A percentile compares a stretch with the other conserved stretches of the same genome.
phyloP scores from a whole-genome alignment of 1,140 invertebrate species.

The Radopholus similis region DNA sequence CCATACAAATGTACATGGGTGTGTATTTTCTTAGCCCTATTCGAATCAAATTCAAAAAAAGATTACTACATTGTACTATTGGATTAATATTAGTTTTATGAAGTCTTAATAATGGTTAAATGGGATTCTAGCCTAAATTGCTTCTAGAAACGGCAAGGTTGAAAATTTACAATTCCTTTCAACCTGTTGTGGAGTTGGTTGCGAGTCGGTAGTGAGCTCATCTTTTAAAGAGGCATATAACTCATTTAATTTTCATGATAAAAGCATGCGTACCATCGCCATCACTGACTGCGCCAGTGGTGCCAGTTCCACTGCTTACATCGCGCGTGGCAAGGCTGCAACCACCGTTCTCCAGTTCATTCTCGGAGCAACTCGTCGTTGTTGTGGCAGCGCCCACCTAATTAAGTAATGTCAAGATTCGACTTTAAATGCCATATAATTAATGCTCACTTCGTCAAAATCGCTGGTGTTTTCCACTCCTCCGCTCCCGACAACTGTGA shows the following conservation, averaged over 20 bases:
- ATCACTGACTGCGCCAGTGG: conserved; percentile 1
- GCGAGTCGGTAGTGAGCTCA: conserved; percentile 1
- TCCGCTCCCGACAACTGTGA: background rate
- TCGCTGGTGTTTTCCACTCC: background rate
- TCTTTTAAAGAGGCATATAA: no score
- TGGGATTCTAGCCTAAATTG: no score
- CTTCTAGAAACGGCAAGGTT: background rate
- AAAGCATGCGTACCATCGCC: no score
- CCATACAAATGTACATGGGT: no score
- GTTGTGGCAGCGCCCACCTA: conserved; percentile 5
- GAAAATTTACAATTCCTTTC: background rate
- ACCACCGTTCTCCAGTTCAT: conserved; percentile 3
- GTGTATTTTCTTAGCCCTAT: no score
- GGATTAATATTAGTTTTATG: no score
- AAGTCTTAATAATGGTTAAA: no score
- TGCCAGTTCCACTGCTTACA: background rate
- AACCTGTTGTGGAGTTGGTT: background rate
- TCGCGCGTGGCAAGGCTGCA: background rate
- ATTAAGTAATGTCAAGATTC: no score
- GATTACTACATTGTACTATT: no score
- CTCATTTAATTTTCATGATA: no score
- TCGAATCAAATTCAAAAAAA: no score
- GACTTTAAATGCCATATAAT: background rate
- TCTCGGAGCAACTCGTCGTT: conserved; percentile 18
- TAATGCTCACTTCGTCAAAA: background rate